phyloP scores from a whole-genome alignment of 2,888 invertebrate species.

The Polietes domitor region DNA sequence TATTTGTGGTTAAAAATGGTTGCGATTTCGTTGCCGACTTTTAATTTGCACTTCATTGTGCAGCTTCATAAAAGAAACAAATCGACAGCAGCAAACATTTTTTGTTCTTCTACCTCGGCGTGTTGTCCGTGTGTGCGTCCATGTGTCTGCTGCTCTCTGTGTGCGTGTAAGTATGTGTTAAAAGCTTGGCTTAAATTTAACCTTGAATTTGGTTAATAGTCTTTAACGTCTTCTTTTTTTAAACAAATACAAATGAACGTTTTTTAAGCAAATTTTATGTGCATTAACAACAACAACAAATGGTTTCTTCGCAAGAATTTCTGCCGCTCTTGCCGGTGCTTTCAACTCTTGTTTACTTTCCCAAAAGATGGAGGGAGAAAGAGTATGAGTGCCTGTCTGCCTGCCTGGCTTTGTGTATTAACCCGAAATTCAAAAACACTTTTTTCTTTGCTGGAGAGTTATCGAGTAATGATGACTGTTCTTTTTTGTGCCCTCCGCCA shows the following conservation, averaged over 20 bases:
- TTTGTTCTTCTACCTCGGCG: slow-evolving; percentile 18
- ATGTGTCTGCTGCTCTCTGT: neutral
- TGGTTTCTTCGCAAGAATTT: slow-evolving; percentile 55
- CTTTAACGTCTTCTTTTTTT: slow-evolving; percentile 61
- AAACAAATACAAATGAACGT: slow-evolving; percentile 53
- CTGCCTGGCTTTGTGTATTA: no score
- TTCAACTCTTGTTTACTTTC: slow-evolving; percentile 57
- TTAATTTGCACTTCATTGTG: slow-evolving; percentile 45
- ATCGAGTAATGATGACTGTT: no score
- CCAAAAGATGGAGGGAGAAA: slow-evolving; percentile 11
- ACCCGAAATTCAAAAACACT: neutral
- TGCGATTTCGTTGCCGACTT: neutral
- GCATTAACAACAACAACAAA: slow-evolving; percentile 41
- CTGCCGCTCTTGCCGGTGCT: slow-evolving; percentile 39
- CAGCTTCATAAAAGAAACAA: slow-evolving; percentile 25
- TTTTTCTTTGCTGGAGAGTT: no score
- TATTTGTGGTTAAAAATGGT: slow-evolving; percentile 18
- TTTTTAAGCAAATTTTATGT: slow-evolving; percentile 46
- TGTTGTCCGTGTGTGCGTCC: neutral
- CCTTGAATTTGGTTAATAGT: slow-evolving; percentile 68
- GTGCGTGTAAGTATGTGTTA: slow-evolving; percentile 48
- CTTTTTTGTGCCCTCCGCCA: no score
- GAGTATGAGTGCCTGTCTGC: no score
- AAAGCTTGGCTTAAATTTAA: slow-evolving; percentile 66
- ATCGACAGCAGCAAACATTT: neutral